phyloP scores from a whole-genome alignment of 2,888 invertebrate genomes.

The Himalopsyche anomala region DNA sequence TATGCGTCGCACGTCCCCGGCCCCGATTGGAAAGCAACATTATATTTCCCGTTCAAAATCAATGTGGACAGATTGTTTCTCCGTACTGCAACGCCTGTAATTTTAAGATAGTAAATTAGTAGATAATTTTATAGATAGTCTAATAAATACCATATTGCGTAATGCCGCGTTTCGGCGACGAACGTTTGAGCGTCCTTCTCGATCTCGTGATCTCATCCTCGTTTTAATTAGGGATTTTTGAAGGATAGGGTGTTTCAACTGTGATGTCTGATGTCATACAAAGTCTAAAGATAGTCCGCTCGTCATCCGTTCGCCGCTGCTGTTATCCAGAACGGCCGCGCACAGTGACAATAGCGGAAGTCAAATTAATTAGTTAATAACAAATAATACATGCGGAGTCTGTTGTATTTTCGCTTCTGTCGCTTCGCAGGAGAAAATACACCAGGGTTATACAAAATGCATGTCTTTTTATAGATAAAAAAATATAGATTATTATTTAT shows the following conservation, averaged over 20 bases:
- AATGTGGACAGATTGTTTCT: slow-evolving; percentile 7
- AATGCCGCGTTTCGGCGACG: slow-evolving; percentile 54
- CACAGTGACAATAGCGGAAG: not conserved
- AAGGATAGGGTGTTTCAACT: slow-evolving; percentile 61
- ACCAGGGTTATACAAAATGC: not conserved
- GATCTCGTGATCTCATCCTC: slow-evolving; percentile 65
- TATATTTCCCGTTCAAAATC: not conserved
- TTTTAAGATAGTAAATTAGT: slow-evolving; percentile 55
- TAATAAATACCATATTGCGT: slow-evolving; percentile 50
- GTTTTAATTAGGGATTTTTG: slow-evolving; percentile 63
- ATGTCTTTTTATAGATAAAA: not conserved
- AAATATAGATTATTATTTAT: not conserved
- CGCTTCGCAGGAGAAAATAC: not conserved
- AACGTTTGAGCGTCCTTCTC: slow-evolving; percentile 63
- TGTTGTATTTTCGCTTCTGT: not conserved
- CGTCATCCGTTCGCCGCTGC: not conserved
- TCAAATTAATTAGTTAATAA: slow-evolving; percentile 8
- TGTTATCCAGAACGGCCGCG: not conserved
- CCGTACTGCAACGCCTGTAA: slow-evolving; percentile 39
- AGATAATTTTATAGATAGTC: slow-evolving; percentile 58
- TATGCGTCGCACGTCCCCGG: not conserved
- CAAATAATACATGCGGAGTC: not conserved
- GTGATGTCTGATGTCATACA: slow-evolving; percentile 48
- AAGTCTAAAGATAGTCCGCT: slow-evolving; percentile 26
- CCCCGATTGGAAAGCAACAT: not conserved